Percentiles rank a stretch among this genome's conserved stretches.
Evolutionary conservation across 2,797 vertebrate genomes (phyloP).

Genomic region (Emys orbicularis): DNA sequence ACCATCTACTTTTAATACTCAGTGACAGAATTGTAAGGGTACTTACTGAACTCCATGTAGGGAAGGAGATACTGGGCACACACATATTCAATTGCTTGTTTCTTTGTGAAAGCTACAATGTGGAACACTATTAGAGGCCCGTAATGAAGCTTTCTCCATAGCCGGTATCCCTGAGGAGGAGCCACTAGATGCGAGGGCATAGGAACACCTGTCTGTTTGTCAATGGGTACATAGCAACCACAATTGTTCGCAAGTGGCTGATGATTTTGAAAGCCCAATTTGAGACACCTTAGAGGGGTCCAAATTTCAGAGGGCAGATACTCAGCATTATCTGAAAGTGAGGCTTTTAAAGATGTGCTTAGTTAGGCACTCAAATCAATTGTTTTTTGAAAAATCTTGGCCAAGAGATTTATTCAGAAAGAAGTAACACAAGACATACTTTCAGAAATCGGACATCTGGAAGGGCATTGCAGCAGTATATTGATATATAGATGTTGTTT

Average conservation of each 20-base stretch:
- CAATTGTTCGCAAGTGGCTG: not conserved
- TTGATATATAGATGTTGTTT: conserved; percentile 22
- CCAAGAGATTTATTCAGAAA: conserved; percentile 12
- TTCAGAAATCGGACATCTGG: conserved; percentile 14
- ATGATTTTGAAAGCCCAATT: rapidly evolving
- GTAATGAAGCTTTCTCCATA: not conserved
- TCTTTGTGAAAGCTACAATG: not conserved
- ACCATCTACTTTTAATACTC: not conserved
- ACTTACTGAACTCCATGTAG: not conserved
- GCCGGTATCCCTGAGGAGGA: not conserved
- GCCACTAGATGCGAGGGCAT: not conserved
- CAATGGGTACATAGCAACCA: not conserved
- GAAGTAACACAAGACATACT: not conserved
- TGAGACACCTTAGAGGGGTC: rapidly evolving
- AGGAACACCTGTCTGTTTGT: not conserved
- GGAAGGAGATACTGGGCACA: not conserved
- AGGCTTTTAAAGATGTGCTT: not conserved
- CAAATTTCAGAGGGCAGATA: not conserved
- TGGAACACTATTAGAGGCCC: not conserved
- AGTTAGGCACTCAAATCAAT: not conserved
- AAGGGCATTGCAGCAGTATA: conserved; percentile 28
- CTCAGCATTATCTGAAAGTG: not conserved
- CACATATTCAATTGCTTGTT: not conserved
- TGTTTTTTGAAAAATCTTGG: not conserved
- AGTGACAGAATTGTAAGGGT: not conserved